Conservation (phyloP, 2,797 vertebrate genomes). For the Borostomias antarcticus region DNA sequence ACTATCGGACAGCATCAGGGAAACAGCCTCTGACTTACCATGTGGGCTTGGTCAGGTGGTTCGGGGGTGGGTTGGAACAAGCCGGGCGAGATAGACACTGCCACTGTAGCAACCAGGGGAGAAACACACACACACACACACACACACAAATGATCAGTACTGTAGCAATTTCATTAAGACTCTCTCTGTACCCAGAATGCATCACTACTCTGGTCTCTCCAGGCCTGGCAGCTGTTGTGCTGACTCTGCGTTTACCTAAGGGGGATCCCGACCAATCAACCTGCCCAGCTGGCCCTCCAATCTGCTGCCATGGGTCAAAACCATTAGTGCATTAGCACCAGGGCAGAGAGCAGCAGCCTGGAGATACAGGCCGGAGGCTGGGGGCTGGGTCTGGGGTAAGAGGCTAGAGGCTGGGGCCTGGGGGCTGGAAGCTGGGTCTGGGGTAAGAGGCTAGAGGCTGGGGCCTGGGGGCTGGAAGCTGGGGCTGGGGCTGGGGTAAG, state of each 20-base stretch:
- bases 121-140: not conserved
- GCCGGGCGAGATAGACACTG: not conserved
- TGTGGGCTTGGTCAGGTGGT: not conserved
- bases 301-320: constrained; percentile 36
- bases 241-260: constrained; percentile 37
- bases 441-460: not conserved
- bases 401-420: not conserved
- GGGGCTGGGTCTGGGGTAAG: no score
- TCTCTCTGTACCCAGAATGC: not conserved
- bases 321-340: constrained; percentile 44
- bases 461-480: constrained; percentile 22
- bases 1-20: not conserved
- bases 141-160: not conserved
- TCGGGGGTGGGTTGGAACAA: not conserved
- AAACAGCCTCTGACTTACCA: constrained; percentile 17
- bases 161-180: not conserved
- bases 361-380: not conserved
- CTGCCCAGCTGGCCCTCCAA: constrained; percentile 43
- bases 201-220: not conserved
- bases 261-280: constrained; percentile 50
- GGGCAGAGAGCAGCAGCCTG: constrained; percentile 24
- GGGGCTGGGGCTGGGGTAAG: not conserved
- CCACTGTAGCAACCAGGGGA: constrained; percentile 9
- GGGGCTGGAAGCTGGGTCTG: no score
- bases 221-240: constrained; percentile 25